A percentile compares a stretch with the other conserved stretches of the same genome.
phyloP scores from a whole-genome alignment of 2,888 invertebrate genomes.

The Watsonalla binaria region DNA sequence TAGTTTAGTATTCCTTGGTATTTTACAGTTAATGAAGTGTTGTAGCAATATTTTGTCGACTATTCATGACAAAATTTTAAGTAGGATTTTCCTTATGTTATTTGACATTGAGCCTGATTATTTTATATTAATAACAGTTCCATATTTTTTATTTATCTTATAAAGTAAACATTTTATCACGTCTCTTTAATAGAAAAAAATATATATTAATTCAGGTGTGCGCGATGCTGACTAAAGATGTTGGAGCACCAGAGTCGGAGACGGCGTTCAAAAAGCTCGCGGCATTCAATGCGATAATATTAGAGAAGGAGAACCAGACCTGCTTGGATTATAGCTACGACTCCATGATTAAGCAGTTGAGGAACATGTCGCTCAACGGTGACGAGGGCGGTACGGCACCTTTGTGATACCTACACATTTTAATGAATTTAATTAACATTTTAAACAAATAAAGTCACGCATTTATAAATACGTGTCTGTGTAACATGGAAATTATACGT shows the following conservation, averaged over 20 bases:
- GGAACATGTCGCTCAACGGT: constrained; percentile 81
- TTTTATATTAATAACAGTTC: not conserved
- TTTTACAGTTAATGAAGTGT: too few relatives aligned
- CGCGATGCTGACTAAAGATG: constrained; percentile 79
- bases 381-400: constrained; percentile 79
- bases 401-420: not conserved
- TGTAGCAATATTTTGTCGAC: too few relatives aligned
- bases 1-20: too few relatives aligned
- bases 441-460: too few relatives aligned
- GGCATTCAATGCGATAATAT: constrained; percentile 83
- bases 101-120: not conserved
- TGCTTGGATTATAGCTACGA: constrained; percentile 92
- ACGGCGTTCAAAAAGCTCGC: constrained; percentile 84
- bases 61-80: not conserved
- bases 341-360: constrained; percentile 84
- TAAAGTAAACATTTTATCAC: too few relatives aligned
- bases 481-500: too few relatives aligned
- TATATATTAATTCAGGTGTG: too few relatives aligned
- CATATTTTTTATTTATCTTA: constrained; percentile 7
- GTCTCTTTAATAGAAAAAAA: too few relatives aligned
- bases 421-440: not conserved
- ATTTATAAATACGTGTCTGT: too few relatives aligned
- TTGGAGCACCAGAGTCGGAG: constrained; percentile 69
- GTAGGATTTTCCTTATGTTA: too few relatives aligned
- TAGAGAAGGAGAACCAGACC: constrained; percentile 81